Evolutionary conservation across 2,797 vertebrate genomes (phyloP).

Genomic region (Poeciliopsis presidionis): DNA sequence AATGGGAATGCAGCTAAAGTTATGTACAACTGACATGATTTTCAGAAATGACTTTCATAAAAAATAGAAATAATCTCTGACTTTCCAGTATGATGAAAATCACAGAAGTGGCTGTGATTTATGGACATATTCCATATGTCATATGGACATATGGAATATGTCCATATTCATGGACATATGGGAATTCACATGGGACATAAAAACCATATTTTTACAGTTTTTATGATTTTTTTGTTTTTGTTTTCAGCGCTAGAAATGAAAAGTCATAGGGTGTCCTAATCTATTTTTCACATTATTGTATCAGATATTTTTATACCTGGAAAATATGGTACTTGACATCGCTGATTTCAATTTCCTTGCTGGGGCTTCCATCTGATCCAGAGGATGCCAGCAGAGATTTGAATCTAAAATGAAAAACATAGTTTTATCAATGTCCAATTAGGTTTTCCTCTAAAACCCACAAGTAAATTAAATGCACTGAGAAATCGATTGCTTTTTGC

Average conservation of each 20-base stretch:
- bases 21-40: not conserved
- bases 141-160: no score
- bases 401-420: slow-evolving; percentile 81
- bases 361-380: slow-evolving; percentile 79
- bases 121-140: no score
- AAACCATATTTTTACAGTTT: no score
- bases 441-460: not conserved
- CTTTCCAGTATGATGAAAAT: no score
- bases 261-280: not conserved
- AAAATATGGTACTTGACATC: slow-evolving; percentile 94
- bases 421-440: not conserved
- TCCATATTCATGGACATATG: not conserved
- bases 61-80: no score
- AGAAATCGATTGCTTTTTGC: not conserved
- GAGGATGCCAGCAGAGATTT: slow-evolving; percentile 89
- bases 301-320: slow-evolving; percentile 79
- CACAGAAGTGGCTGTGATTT: no score
- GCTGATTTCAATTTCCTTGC: slow-evolving; percentile 88
- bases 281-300: not conserved
- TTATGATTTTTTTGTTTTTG: no score
- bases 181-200: not conserved
- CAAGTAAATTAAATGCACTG: not conserved
- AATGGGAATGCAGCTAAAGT: no score
- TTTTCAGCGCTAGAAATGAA: no score
- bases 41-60: no score